Base-by-base conservation (phyloP, 35 echinoderm and acorn worm species). In the Ptychodera flava region DNA sequence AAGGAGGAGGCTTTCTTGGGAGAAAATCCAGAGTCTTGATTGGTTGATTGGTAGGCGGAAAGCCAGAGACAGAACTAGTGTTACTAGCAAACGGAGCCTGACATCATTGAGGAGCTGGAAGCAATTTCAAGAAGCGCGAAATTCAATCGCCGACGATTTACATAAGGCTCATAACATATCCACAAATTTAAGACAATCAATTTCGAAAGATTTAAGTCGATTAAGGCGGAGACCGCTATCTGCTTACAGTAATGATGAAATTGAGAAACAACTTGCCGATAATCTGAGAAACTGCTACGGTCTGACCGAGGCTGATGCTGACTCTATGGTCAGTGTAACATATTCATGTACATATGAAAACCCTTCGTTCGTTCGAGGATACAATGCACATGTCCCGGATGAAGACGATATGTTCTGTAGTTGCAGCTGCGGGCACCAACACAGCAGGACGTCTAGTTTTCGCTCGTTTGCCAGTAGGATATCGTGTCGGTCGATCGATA, bases 141-240 rank as follows among this genome's bases (percentile, higher is more conserved):
- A 94, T 36, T 94, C 89, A 37, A 91, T 99, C 35, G 96, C 88
- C 6, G 82, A 99, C 77, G 93, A 99, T 32, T 38, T 99, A 0
- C 86, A 94, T 76, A 80, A 87, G 10, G 96, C 93, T 1, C 87
- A 94, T 35, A 91, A 90, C 77, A 30, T 99, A 53, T 99, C 96
- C 0, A 81, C 90, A 28, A 94, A 90, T 78, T 79, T 99, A 15
- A 88, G 93, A 28, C 85, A 92, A 30, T 86, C 90, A 1, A 99
- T 99, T 36, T 77, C 96, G 0, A 82, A 92, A 16, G 96, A 99
- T 79, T 81, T 99, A 22, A 36, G 90, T 78, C 86, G 90, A n/a
- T 94, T 90, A 33, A 78, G 96, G 33, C 33, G 77, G 36, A 92
- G 85, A 84, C 96, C 96, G 0, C 86, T 99, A 90, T 99, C 45